These are phyloP conservation scores for Aphidius colemani DNA, from an alignment of 2,888 invertebrate species.

Conservation along the genomic window DNA sequence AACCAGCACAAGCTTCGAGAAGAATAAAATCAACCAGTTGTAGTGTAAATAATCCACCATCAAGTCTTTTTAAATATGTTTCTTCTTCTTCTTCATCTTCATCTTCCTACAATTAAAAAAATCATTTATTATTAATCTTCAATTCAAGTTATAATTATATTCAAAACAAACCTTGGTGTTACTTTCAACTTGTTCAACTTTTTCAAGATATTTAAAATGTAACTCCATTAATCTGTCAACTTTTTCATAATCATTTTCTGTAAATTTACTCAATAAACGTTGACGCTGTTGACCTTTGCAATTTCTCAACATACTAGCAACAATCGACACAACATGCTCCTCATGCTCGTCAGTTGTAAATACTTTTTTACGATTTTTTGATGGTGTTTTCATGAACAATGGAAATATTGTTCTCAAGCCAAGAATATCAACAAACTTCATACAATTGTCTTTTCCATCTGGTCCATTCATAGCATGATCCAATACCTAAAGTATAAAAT, in stretches of 20 bases:
- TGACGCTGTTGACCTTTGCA: slow-evolving; percentile 90
- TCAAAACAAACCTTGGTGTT: slow-evolving; percentile 68
- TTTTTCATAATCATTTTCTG: slow-evolving; percentile 97
- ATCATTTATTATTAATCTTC: background rate
- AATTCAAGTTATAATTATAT: slow-evolving; percentile 58
- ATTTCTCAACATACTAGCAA: slow-evolving; percentile 90
- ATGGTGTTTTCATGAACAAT: slow-evolving; percentile 98
- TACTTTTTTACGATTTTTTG: slow-evolving; percentile 77
- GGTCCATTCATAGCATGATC: slow-evolving; percentile 95
- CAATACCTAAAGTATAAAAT: slow-evolving; percentile 63
- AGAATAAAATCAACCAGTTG: slow-evolving; percentile 92
- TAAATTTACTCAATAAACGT: slow-evolving; percentile 91
- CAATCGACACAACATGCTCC: slow-evolving; percentile 92
- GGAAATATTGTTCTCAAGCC: slow-evolving; percentile 97
- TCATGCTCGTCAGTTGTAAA: slow-evolving; percentile 88
- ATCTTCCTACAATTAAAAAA: slow-evolving; percentile 63
- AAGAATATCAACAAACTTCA: slow-evolving; percentile 96
- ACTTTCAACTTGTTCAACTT: slow-evolving; percentile 77
- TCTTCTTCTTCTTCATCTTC: slow-evolving; percentile 83
- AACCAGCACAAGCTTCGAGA: slow-evolving; percentile 76
- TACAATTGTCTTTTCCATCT: slow-evolving; percentile 93
- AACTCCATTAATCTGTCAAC: slow-evolving; percentile 94
- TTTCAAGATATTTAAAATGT: slow-evolving; percentile 95
- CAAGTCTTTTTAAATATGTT: slow-evolving; percentile 85
- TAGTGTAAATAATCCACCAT: slow-evolving; percentile 94